A percentile compares a stretch with the other conserved stretches of the same genome.
These are phyloP conservation scores for Mus spretus DNA, from an alignment of 2,797 vertebrate genomes.

Conservation along the genomic window DNA sequence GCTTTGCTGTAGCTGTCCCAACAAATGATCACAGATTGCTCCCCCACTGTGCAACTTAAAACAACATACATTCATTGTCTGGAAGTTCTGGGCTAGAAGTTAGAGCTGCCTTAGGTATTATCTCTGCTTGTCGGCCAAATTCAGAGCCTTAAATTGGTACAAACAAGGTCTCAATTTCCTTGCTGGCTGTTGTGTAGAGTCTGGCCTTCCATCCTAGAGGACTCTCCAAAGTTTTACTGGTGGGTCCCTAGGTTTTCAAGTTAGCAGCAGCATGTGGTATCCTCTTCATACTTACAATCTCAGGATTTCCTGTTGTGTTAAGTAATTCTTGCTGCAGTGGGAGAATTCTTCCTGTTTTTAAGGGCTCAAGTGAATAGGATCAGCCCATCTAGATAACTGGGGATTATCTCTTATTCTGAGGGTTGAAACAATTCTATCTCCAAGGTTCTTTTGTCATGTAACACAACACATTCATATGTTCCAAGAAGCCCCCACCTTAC, in stretches of 20 bases:
- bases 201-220: background rate
- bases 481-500: background rate
- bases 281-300: background rate
- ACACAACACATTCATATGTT: background rate
- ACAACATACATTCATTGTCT: slow-evolving; percentile 42
- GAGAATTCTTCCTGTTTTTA: slow-evolving; percentile 1
- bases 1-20: slow-evolving; percentile 31
- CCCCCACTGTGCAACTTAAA: slow-evolving; percentile 33
- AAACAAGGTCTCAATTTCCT: slow-evolving; percentile 19
- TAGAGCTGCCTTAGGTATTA: background rate
- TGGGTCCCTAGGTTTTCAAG: background rate
- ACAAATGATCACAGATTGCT: background rate
- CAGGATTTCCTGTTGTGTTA: slow-evolving; percentile 12
- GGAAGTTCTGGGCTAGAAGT: background rate
- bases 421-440: background rate
- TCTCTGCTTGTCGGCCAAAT: slow-evolving; percentile 26
- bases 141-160: background rate
- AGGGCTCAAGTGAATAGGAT: background rate
- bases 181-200: background rate
- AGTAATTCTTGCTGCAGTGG: background rate
- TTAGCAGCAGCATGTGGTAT: background rate
- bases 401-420: background rate
- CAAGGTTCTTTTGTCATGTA: background rate
- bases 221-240: background rate
- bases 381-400: background rate